A percentile compares a stretch with the other conserved stretches of the same genome.
phyloP scores from a whole-genome alignment of 2,888 invertebrate species.

The Apodemia duryi region DNA sequence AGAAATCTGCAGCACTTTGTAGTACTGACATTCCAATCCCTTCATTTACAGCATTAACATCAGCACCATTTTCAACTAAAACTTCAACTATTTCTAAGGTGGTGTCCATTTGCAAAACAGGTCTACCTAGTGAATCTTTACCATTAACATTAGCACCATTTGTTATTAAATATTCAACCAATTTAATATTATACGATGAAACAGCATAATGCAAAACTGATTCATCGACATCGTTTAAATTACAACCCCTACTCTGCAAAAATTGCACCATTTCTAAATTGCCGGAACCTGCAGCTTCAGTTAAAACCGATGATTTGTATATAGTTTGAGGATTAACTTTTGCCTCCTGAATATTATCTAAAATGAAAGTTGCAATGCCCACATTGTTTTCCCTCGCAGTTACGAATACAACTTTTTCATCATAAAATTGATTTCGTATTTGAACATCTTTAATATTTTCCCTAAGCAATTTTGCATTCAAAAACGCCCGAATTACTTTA shows the following conservation, averaged over 20 bases:
- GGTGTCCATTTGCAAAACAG: conserved; percentile 11
- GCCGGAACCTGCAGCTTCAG: neutral
- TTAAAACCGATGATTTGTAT: neutral
- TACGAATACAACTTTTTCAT: neutral
- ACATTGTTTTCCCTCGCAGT: neutral
- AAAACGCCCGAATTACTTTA: conserved; percentile 8
- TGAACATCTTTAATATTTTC: neutral
- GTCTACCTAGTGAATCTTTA: neutral
- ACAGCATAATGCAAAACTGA: conserved; percentile 4
- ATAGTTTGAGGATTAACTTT: neutral
- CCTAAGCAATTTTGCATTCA: neutral
- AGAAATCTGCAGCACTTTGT: neutral
- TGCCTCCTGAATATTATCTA: neutral
- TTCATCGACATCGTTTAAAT: neutral
- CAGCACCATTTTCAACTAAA: conserved; percentile 8
- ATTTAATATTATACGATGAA: neutral
- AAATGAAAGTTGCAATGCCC: neutral
- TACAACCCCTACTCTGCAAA: neutral
- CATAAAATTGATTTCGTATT: neutral
- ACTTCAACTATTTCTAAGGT: conserved; percentile 1
- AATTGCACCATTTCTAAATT: conserved; percentile 1
- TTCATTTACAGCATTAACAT: conserved; percentile 10
- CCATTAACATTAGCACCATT: neutral
- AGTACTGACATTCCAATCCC: neutral
- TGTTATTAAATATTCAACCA: neutral